Conservation (phyloP, 2,797 vertebrate genomes). For the Acanthopagrus latus region DNA sequence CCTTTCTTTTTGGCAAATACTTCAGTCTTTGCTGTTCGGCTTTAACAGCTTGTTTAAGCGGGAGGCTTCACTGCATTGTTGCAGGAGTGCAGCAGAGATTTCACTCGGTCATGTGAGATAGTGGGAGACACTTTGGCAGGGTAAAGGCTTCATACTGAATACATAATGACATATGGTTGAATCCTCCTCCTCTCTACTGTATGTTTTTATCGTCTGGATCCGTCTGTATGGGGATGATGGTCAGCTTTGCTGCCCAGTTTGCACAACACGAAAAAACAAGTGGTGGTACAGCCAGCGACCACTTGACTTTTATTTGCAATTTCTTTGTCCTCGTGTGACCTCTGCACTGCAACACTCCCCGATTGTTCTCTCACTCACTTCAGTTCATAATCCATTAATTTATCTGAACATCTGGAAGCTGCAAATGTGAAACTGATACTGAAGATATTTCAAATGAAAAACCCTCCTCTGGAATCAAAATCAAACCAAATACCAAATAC, state of each 20-base stretch:
- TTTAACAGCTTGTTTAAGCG: slow-evolving; percentile 28
- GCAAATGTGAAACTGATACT: too few relatives aligned
- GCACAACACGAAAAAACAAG: slow-evolving; percentile 43
- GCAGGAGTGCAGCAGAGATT: slow-evolving; percentile 12
- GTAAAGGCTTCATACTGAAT: slow-evolving; percentile 33
- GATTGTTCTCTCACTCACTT: not conserved
- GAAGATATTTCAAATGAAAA: too few relatives aligned
- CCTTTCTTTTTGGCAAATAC: too few relatives aligned
- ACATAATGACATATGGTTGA: slow-evolving; percentile 60
- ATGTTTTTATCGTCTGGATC: slow-evolving; percentile 46
- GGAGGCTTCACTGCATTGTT: slow-evolving; percentile 7
- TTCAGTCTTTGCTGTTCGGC: not conserved
- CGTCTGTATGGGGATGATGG: slow-evolving; percentile 26
- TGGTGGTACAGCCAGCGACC: slow-evolving; percentile 18
- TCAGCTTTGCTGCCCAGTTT: slow-evolving; percentile 19
- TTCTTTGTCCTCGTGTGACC: slow-evolving; percentile 13
- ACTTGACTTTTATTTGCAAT: slow-evolving; percentile 19
- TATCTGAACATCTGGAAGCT: not conserved
- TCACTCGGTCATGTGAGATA: slow-evolving; percentile 36
- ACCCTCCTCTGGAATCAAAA: too few relatives aligned
- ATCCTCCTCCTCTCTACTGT: slow-evolving; percentile 51
- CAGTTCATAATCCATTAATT: not conserved
- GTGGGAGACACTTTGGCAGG: slow-evolving; percentile 42
- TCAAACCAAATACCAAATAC: too few relatives aligned
- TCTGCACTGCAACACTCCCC: not conserved